Evolutionary conservation across 2,888 invertebrate species (phyloP), one percentile per base, ranked within the genome.

Genomic region (Drosophila quasianomalipes): DNA sequence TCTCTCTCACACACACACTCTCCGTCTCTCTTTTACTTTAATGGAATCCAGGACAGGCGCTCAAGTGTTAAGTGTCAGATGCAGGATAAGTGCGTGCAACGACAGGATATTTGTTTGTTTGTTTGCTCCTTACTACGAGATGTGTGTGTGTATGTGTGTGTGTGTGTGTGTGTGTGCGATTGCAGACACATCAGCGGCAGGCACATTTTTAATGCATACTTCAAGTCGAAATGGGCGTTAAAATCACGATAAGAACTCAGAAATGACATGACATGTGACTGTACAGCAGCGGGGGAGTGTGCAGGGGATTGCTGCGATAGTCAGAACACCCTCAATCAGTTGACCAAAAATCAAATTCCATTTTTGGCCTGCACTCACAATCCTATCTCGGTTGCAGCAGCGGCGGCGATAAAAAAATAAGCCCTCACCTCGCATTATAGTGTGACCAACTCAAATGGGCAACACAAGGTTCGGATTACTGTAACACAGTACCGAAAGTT

Each of bases 61-160:
- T 87, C 88, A 78, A 89, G 86, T 87, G 89, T 89, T 87, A 89
- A 87, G 82, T 87, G 87, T 87, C 87, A 87, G 88, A 89, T 85
- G 85, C 89, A 89, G 89, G 83, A 80, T 84, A 86, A 86, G 85
- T 86, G 85, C 84, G 86, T 74, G 67, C 74, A 70, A 68, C 74
- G 74, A 60, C 84, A 89, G 89, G 82, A 87, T 77, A 87, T 86
- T 85, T 86, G 89, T 86, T 86, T 89, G 86, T 82, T 82, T 74
- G 71, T 70, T 73, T 75, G 74, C 60, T 70, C 58, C 67, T 70
- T 66, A 66, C 72, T 39, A 28, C 35, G 61, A 59, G 41, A 58
- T 16, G 26, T 22, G 31, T 6, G n/a, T 3, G 33, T 22, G 10
- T 22, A 51, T 47, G 59, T 28, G 44, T 44, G 49, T 16, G 19